Conservation (phyloP, 1,140 invertebrate genomes). For the Lethrus apterus region DNA sequence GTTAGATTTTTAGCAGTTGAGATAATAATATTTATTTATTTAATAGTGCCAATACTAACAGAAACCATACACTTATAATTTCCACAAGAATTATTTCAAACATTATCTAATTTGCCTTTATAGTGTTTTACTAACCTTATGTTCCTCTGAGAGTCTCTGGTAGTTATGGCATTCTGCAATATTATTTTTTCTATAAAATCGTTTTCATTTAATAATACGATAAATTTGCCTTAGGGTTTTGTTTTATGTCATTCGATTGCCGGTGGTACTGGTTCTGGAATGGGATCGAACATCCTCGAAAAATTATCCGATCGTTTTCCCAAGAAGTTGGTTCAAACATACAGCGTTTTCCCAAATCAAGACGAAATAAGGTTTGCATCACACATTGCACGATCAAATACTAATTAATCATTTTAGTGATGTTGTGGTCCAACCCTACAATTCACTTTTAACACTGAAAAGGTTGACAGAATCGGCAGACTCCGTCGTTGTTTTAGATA, state of each 20-base stretch:
- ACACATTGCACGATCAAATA: too few relatives aligned
- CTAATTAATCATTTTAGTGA: too few relatives aligned
- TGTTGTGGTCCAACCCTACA: constrained; percentile 99
- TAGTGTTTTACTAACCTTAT: too few relatives aligned
- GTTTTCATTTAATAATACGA: too few relatives aligned
- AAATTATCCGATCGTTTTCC: constrained; percentile 91
- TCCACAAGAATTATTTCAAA: too few relatives aligned
- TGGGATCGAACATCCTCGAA: constrained; percentile 94
- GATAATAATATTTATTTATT: constrained; percentile 1
- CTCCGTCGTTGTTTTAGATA: constrained; percentile 97
- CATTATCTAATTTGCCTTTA: too few relatives aligned
- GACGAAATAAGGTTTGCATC: constrained; percentile 79
- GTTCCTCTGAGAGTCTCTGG: too few relatives aligned
- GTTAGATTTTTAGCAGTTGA: constrained; percentile 46
- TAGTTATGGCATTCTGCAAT: too few relatives aligned
- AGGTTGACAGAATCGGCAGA: constrained; percentile 93
- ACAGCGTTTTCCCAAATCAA: constrained; percentile 98
- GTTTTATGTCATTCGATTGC: constrained; percentile 99
- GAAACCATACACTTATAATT: constrained; percentile 10
- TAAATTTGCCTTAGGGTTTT: constrained; percentile 66
- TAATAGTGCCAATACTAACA: too few relatives aligned
- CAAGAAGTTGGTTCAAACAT: constrained; percentile 97
- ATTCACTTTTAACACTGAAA: constrained; percentile 92
- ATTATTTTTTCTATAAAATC: too few relatives aligned
- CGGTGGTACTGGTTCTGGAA: constrained; percentile 96